Conservation (phyloP, 2,888 invertebrate genomes). For the Halocaridina rubra region DNA sequence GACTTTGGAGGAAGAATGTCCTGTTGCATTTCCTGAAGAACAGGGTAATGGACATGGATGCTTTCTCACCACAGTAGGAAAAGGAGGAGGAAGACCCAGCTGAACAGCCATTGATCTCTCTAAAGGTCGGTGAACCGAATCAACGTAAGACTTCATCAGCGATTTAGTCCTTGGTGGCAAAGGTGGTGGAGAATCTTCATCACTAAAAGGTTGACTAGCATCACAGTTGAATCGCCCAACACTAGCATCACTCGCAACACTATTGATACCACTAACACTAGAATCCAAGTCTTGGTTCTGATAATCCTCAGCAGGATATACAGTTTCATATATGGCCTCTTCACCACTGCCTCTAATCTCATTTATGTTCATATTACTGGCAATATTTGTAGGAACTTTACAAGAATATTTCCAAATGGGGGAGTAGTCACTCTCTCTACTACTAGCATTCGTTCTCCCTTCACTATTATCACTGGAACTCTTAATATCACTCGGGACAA, state of each 20-base stretch:
- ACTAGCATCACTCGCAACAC: constrained; percentile 1
- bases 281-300: constrained; percentile 31
- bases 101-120: constrained; percentile 76
- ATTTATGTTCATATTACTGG: not conserved
- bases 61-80: constrained; percentile 38
- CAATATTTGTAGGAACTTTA: constrained; percentile 49
- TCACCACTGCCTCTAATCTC: constrained; percentile 16
- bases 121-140: constrained; percentile 71
- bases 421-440: constrained; percentile 60
- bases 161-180: constrained; percentile 61
- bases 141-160: constrained; percentile 38
- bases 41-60: constrained; percentile 30
- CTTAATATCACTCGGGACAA: constrained; percentile 13
- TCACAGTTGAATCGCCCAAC: constrained; percentile 18
- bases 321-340: constrained; percentile 62
- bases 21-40: not conserved
- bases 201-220: constrained; percentile 12
- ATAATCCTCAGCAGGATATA: constrained; percentile 59
- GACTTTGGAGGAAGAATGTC: not conserved
- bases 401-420: constrained; percentile 63
- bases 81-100: constrained; percentile 42
- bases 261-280: not conserved
- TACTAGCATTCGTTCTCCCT: constrained; percentile 18
- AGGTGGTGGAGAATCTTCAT: constrained; percentile 57
- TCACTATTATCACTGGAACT: constrained; percentile 9